phyloP scores from a whole-genome alignment of 2,797 vertebrate genomes.

The Hemitrygon akajei region DNA sequence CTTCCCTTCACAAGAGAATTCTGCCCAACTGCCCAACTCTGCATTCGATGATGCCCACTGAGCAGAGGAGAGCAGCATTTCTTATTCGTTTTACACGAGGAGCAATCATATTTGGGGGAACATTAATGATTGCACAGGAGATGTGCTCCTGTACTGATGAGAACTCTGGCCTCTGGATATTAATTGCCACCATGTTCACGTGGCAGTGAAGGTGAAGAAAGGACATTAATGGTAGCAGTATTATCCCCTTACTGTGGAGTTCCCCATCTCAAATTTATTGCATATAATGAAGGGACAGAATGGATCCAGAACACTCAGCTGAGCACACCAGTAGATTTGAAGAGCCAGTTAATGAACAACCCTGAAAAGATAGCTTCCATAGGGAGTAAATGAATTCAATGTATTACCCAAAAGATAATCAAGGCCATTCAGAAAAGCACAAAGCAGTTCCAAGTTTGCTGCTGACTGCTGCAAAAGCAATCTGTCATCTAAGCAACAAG shows the following conservation, averaged over 20 bases:
- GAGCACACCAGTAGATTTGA: not conserved
- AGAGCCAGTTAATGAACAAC: not conserved
- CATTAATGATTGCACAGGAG: not conserved
- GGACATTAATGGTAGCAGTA: not conserved
- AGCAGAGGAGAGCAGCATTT: not conserved
- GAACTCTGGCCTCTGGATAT: not conserved
- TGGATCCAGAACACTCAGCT: not conserved
- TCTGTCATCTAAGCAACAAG: not conserved
- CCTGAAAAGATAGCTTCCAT: not conserved
- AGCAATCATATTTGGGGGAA: not conserved
- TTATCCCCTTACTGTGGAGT: not conserved
- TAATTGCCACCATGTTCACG: not conserved
- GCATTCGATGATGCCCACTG: not conserved
- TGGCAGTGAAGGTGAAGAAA: not conserved
- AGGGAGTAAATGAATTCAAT: not conserved
- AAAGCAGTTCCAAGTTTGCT: not conserved
- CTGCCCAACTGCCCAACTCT: not conserved
- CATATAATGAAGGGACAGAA: not conserved
- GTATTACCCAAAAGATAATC: not conserved
- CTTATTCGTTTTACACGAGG: not conserved
- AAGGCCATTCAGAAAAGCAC: not conserved
- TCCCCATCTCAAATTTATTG: not conserved
- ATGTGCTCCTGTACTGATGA: not conserved
- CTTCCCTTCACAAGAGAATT: not conserved
- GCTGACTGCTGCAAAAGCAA: not conserved